phyloP scores from a whole-genome alignment of 2,113 vertebrate genomes.

The Poecilia latipinna region DNA sequence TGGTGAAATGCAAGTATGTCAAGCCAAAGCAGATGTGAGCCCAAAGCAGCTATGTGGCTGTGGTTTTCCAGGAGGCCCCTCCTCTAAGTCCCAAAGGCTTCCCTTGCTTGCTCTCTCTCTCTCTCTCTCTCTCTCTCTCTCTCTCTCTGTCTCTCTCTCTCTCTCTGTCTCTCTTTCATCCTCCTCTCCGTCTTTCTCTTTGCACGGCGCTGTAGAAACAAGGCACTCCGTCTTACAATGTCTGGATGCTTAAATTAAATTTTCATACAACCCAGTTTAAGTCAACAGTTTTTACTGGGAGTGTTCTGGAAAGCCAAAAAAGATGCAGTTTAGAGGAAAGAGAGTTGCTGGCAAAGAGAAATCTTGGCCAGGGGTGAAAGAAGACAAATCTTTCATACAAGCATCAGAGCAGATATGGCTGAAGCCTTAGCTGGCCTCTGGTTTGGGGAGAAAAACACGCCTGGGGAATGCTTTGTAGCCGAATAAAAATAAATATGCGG shows the following conservation, averaged over 20 bases:
- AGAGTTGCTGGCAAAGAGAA: constrained; percentile 45
- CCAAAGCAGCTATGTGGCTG: constrained; percentile 66
- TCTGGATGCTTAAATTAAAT: constrained; percentile 74
- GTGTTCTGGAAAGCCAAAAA: constrained; percentile 56
- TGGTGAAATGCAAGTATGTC: constrained; percentile 56
- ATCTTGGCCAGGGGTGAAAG: constrained; percentile 57
- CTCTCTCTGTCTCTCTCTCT: constrained; percentile 37
- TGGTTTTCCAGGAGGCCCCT: constrained; percentile 67
- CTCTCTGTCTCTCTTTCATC: background rate
- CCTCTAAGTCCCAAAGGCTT: constrained; percentile 63
- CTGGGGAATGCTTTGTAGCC: constrained; percentile 34
- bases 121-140: constrained; percentile 8
- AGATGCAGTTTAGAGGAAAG: constrained; percentile 48
- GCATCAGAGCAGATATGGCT: constrained; percentile 49
- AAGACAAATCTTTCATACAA: constrained; percentile 51
- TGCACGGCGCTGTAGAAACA: constrained; percentile 48
- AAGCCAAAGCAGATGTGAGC: constrained; percentile 69
- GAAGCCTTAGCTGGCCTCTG: constrained; percentile 43
- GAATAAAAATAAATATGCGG: constrained; percentile 34
- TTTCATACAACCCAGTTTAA: constrained; percentile 69
- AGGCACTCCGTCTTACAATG: constrained; percentile 56
- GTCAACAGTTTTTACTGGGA: constrained; percentile 59
- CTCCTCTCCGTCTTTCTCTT: constrained; percentile 42
- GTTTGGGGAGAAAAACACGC: constrained; percentile 43
- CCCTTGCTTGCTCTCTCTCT: constrained; percentile 21